Evolutionary conservation across 1,140 invertebrate genomes (phyloP).

Genomic region (Cheumatopsyche charites): DNA sequence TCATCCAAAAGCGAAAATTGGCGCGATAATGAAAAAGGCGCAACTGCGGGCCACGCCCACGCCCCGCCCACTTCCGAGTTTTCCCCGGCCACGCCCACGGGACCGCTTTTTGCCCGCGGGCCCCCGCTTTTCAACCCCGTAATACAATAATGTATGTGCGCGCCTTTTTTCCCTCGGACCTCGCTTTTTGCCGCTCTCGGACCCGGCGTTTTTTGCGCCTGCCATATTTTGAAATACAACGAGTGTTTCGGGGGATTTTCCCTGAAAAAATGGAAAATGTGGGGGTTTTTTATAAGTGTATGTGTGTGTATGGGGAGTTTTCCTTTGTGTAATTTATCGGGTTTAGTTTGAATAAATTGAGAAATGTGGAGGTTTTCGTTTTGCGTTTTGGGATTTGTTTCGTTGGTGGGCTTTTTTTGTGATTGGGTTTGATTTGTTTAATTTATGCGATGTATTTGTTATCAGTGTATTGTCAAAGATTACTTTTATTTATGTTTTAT

Average conservation of each 20-base stretch:
- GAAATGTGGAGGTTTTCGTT: too few species aligned
- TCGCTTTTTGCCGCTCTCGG: slow-evolving; percentile 7
- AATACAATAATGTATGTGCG: too few species aligned
- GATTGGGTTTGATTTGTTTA: too few species aligned
- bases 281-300: not conserved
- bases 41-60: slow-evolving; percentile 22
- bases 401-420: too few species aligned
- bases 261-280: slow-evolving; percentile 24
- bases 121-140: not conserved
- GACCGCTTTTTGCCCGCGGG: slow-evolving; percentile 14
- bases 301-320: not conserved
- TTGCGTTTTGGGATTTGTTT: too few species aligned
- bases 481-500: too few species aligned
- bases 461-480: too few species aligned
- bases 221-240: slow-evolving; percentile 37
- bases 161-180: slow-evolving; percentile 8
- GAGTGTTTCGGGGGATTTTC: slow-evolving; percentile 20
- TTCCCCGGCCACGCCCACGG: slow-evolving; percentile 32
- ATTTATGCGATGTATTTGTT: too few species aligned
- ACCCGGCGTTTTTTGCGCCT: slow-evolving; percentile 16
- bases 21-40: slow-evolving; percentile 24
- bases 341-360: too few species aligned
- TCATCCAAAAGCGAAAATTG: too few species aligned
- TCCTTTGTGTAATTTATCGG: too few species aligned
- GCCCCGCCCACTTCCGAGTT: slow-evolving; percentile 33